A percentile compares a stretch with the other conserved stretches of the same genome.
phyloP scores from a whole-genome alignment of 2,888 invertebrate genomes.

The Acanthosoma haemorrhoidale region DNA sequence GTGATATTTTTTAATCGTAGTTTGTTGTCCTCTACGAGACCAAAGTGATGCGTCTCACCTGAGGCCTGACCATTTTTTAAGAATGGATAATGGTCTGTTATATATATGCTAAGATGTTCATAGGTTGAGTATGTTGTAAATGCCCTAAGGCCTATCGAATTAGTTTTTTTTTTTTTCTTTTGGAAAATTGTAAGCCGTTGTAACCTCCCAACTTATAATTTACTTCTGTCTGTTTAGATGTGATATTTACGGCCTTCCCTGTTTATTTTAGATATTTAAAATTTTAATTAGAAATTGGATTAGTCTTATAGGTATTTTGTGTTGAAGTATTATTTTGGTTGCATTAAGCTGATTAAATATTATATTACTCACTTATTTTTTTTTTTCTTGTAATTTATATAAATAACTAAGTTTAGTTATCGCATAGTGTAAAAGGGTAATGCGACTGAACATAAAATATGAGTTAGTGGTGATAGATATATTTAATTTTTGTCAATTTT shows the following conservation, averaged over 20 bases:
- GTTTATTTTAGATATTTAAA: slow-evolving; percentile 25
- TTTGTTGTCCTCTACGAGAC: background rate
- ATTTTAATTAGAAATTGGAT: slow-evolving; percentile 22
- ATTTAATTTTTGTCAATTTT: too few species aligned
- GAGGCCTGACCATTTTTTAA: slow-evolving; percentile 1
- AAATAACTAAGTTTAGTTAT: too few species aligned
- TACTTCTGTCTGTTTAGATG: slow-evolving; percentile 23
- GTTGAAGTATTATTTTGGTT: background rate
- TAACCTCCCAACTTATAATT: slow-evolving; percentile 7
- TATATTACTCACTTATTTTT: too few species aligned
- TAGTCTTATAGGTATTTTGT: background rate
- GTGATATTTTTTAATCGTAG: slow-evolving; percentile 16
- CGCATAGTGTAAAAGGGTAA: too few species aligned
- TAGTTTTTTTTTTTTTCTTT: too few species aligned
- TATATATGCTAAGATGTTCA: background rate
- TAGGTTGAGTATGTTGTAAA: background rate
- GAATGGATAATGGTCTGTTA: background rate
- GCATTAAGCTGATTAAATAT: too few species aligned
- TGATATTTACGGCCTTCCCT: slow-evolving; percentile 29
- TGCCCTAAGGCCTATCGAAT: background rate
- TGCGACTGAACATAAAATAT: too few species aligned
- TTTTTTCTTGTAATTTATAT: too few species aligned
- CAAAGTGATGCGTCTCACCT: background rate
- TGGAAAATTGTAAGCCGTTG: slow-evolving; percentile 10
- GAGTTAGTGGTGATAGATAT: too few species aligned